phyloP scores from a whole-genome alignment of 2,113 vertebrate genomes.

The Pachypanchax playfairii region DNA sequence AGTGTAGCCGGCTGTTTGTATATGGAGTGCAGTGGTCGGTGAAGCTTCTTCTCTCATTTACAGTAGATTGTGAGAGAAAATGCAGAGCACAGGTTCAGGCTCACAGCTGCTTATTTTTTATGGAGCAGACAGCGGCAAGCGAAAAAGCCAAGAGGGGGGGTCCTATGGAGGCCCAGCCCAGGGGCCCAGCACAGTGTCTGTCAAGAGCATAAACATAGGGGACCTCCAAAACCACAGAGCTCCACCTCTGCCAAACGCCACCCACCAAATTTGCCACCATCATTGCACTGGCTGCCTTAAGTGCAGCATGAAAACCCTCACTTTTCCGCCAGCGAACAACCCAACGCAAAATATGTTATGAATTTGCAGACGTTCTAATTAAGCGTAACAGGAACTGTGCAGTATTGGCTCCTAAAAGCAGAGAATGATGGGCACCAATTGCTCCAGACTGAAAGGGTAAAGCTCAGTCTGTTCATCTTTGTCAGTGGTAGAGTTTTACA shows the following conservation, averaged over 20 bases:
- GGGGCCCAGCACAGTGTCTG: slow-evolving; percentile 72
- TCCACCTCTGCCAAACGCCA: slow-evolving; percentile 48
- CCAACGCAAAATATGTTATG: slow-evolving; percentile 62
- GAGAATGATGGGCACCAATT: slow-evolving; percentile 45
- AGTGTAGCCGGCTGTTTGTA: slow-evolving; percentile 37
- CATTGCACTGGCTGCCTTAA: slow-evolving; percentile 36
- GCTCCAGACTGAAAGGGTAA: slow-evolving; percentile 25
- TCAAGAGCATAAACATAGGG: slow-evolving; percentile 73
- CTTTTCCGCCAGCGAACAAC: slow-evolving; percentile 48
- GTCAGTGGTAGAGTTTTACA: slow-evolving; percentile 36
- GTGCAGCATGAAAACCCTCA: slow-evolving; percentile 33
- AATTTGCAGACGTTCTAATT: slow-evolving; percentile 68
- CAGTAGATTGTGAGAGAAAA: slow-evolving; percentile 59
- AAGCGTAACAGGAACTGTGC: slow-evolving; percentile 62
- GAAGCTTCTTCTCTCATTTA: slow-evolving; percentile 61
- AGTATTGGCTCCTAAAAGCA: slow-evolving; percentile 42
- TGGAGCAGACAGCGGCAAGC: slow-evolving; percentile 56
- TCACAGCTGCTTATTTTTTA: slow-evolving; percentile 75
- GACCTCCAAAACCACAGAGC: slow-evolving; percentile 52
- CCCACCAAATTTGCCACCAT: slow-evolving; percentile 34
- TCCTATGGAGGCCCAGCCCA: slow-evolving; percentile 48
- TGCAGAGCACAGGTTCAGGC: slow-evolving; percentile 51
- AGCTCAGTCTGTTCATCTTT: slow-evolving; percentile 20
- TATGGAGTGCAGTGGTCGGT: slow-evolving; percentile 17
- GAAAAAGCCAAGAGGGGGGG: slow-evolving; percentile 44